A percentile compares a stretch with the other conserved stretches of the same genome.
Conservation (phyloP, 2,113 vertebrate genomes). For the Nannobrachium achirus region DNA sequence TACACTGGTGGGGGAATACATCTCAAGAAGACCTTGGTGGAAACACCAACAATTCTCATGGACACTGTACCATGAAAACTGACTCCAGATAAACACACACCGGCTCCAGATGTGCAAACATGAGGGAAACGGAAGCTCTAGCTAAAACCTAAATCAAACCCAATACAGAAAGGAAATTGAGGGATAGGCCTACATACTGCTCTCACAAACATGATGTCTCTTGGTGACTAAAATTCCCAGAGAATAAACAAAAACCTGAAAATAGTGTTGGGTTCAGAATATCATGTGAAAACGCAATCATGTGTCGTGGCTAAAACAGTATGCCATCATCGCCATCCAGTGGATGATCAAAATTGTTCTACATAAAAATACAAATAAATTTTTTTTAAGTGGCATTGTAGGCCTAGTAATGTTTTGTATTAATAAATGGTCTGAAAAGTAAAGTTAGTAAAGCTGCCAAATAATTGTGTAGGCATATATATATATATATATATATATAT, state of each 20-base stretch:
- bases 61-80: constrained; percentile 12
- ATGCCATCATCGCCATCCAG: constrained; percentile 57
- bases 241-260: constrained; percentile 1
- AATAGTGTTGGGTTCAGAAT: neutral
- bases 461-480: too few relatives aligned
- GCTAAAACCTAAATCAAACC: neutral
- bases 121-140: neutral
- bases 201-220: too few relatives aligned
- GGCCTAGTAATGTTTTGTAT: too few relatives aligned
- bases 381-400: too few relatives aligned
- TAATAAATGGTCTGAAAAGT: too few relatives aligned
- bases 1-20: neutral
- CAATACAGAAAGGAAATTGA: too few relatives aligned
- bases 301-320: neutral
- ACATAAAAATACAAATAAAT: neutral
- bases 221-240: neutral
- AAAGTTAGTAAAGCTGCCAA: too few relatives aligned
- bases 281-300: neutral
- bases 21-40: neutral
- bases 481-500: too few relatives aligned
- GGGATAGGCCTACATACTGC: too few relatives aligned
- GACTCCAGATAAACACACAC: constrained; percentile 23
- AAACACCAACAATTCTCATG: constrained; percentile 1
- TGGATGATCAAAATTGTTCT: neutral
- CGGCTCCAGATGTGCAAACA: constrained; percentile 35